These are phyloP conservation scores for Uromys caudimaculatus DNA, from an alignment of 2,797 vertebrate genomes.

Conservation along the genomic window DNA sequence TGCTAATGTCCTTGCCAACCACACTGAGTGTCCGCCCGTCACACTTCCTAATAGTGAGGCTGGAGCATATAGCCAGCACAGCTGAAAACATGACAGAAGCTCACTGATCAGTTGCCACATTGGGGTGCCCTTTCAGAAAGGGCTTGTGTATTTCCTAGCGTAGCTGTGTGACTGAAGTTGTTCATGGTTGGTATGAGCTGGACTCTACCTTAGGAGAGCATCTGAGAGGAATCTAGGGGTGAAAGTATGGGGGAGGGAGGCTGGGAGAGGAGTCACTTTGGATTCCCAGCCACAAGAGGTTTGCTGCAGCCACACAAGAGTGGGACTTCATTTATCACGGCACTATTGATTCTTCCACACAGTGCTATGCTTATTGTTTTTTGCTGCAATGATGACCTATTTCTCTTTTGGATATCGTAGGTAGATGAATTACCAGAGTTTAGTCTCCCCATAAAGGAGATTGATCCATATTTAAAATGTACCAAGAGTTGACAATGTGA, in stretches of 20 bases:
- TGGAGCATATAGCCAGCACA: constrained; percentile 85
- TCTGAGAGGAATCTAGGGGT: neutral
- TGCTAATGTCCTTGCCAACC: constrained; percentile 80
- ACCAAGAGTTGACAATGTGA: constrained; percentile 18
- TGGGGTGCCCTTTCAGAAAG: constrained; percentile 84
- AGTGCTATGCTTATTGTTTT: constrained; percentile 82
- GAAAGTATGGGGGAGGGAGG: neutral
- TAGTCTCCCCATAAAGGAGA: constrained; percentile 75
- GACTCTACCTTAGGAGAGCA: constrained; percentile 19
- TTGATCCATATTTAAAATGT: constrained; percentile 73
- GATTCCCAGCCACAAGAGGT: constrained; percentile 66
- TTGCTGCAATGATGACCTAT: constrained; percentile 79
- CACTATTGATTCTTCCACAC: constrained; percentile 75
- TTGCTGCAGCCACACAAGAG: constrained; percentile 68
- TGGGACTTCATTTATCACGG: constrained; percentile 80
- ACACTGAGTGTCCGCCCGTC: constrained; percentile 88
- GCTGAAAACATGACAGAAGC: constrained; percentile 85
- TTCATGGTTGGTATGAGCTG: constrained; percentile 2
- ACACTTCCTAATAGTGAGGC: constrained; percentile 89
- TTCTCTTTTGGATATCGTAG: constrained; percentile 81
- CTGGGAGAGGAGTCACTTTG: constrained; percentile 28
- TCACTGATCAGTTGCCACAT: constrained; percentile 67
- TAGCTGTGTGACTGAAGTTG: neutral
- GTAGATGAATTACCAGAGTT: constrained; percentile 81
- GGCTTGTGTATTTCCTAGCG: constrained; percentile 18